Base-by-base conservation (phyloP, 2,113 vertebrate species). In the Ageneiosus marmoratus region DNA sequence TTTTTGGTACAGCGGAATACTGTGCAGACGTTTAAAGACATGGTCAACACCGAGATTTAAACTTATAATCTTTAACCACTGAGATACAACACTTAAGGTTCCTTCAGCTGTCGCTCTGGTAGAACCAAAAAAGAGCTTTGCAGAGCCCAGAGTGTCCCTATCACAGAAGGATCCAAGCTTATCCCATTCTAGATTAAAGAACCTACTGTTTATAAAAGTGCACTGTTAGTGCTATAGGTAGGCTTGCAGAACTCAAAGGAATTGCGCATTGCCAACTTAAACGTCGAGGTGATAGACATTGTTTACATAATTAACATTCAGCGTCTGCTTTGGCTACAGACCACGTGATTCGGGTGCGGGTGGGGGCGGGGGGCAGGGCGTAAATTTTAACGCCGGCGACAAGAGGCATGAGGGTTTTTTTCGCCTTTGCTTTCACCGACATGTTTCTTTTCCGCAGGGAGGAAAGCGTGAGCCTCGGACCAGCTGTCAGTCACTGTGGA, bases 401-500 rank as follows among this genome's bases (percentile, higher is more conserved):
- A 74, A 74, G 70, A 83, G 80, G 79, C 82, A 62, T 53, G 81
- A 55, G 73, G 8, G 15, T 41, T 10, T 69, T 44, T 27, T 46
- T 80, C 69, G 81, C 62, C 27, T 65, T 82, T 83, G 27, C 69
- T 72, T 84, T 88, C 79, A 83, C 50, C 27, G 85, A 84, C 80
- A 79, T 86, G 81, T 89, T 85, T 86, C 86, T 88, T 85, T 88
- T 87, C 80, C 73, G 87, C 81, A 63, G 84, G 85, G 85, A 74
- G 48, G 65, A 72, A 86, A 69, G 82, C n/a, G 55, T 79, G 51
- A 75, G 29, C 72, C 62, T 46, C 51, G 82, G 77, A 75, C 65
- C 65, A 63, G 73, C 86, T 83, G 84, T 86, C 88, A 78, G 80
- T 86, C 85, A 85, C 20, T 50, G 81, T 73, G 65, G 65, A 75